A percentile compares a stretch with the other conserved stretches of the same genome.
Conservation (phyloP, 2,888 invertebrate genomes). For the Beris morrisii region DNA sequence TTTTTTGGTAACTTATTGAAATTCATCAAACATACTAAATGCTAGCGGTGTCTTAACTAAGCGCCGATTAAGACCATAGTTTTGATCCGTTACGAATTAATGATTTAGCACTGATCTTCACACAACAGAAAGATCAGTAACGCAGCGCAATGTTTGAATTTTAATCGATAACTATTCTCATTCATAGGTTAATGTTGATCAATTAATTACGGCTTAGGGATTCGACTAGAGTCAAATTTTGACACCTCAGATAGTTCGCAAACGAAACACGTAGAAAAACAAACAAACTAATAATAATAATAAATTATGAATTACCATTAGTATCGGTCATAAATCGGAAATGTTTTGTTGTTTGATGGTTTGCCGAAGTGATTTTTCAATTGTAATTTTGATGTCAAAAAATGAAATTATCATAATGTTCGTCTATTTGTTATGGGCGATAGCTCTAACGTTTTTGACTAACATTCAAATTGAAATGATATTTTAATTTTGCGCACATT, state of each 20-base stretch:
- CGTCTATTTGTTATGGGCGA: conserved; percentile 19
- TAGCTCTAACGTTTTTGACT: conserved; percentile 5
- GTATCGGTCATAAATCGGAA: conserved; percentile 20
- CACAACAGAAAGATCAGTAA: background rate
- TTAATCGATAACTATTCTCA: conserved; percentile 13
- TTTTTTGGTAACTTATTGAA: background rate
- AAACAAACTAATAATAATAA: background rate
- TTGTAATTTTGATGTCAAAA: conserved; percentile 23
- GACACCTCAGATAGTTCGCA: conserved; percentile 16
- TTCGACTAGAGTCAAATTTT: conserved; percentile 14
- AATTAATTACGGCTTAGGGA: conserved; percentile 28
- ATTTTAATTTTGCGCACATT: conserved; percentile 19
- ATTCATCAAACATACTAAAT: no score
- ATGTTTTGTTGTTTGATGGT: conserved; percentile 28
- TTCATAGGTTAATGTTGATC: conserved; percentile 21
- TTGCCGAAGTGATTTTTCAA: conserved; percentile 28
- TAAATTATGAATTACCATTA: conserved; percentile 10
- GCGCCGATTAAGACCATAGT: no score
- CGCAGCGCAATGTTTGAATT: background rate
- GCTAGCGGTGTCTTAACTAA: no score
- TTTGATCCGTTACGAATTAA: background rate
- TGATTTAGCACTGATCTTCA: background rate
- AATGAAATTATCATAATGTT: conserved; percentile 21
- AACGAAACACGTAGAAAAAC: conserved; percentile 4
- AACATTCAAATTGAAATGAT: conserved; percentile 25